These are phyloP conservation scores for Megalopta genalis DNA, from an alignment of 1,140 invertebrate species.

Conservation along the genomic window DNA sequence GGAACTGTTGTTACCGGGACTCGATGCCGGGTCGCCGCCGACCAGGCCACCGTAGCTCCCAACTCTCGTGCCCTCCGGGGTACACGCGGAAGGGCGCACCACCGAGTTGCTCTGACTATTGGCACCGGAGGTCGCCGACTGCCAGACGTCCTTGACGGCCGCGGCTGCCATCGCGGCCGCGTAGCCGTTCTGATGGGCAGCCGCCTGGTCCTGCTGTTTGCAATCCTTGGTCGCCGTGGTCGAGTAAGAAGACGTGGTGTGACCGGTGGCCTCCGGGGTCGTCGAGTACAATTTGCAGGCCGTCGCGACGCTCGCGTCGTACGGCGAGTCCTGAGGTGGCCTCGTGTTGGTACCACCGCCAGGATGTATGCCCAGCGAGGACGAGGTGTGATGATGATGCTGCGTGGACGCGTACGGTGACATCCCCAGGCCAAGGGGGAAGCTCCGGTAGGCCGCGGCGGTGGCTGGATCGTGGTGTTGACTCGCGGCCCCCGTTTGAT, in stretches of 20 bases:
- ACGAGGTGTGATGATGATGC: constrained; percentile 88
- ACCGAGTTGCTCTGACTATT: constrained; percentile 85
- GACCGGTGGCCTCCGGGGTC: constrained; percentile 82
- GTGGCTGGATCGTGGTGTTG: constrained; percentile 85
- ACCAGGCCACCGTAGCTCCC: constrained; percentile 84
- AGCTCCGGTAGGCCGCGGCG: constrained; percentile 87
- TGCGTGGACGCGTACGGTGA: constrained; percentile 88
- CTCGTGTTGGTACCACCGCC: constrained; percentile 86
- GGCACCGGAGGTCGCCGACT: constrained; percentile 81
- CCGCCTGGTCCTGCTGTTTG: constrained; percentile 84
- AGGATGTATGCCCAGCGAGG: constrained; percentile 76
- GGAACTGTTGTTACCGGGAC: constrained; percentile 86
- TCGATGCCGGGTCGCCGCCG: constrained; percentile 87
- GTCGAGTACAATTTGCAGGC: constrained; percentile 91
- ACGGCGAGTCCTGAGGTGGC: constrained; percentile 92
- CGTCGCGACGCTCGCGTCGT: constrained; percentile 92
- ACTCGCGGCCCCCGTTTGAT: constrained; percentile 86
- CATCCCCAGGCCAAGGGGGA: constrained; percentile 91
- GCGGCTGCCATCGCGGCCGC: constrained; percentile 83
- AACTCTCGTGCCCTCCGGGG: constrained; percentile 88
- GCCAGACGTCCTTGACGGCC: constrained; percentile 85
- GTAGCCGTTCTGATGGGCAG: constrained; percentile 85
- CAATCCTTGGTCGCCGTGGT: constrained; percentile 80
- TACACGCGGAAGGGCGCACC: constrained; percentile 91
- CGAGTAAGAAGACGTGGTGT: constrained; percentile 82